Conservation (phyloP, 2,113 vertebrate genomes). For the Nesogale talazaci region DNA sequence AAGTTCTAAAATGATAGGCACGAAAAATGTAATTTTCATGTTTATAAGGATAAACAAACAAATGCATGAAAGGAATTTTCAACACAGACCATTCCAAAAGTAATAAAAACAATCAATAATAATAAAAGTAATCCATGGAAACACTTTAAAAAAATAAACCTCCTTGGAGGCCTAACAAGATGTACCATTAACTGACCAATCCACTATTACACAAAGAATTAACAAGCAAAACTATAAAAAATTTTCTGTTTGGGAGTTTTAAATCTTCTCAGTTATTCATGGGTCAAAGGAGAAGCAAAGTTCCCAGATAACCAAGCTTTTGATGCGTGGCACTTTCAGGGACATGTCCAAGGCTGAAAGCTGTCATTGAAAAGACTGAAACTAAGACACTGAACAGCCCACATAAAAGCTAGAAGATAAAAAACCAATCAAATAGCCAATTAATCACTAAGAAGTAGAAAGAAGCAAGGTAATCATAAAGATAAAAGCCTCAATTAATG, state of each 20-base stretch:
- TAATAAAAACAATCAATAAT: not conserved
- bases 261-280: not conserved
- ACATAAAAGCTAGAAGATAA: not conserved
- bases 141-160: too few relatives aligned
- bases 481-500: slow-evolving; percentile 42
- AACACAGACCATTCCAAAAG: not conserved
- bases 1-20: not conserved
- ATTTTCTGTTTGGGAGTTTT: not conserved
- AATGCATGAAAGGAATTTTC: not conserved
- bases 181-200: not conserved
- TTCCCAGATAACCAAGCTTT: not conserved
- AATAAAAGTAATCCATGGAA: not conserved
- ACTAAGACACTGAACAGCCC: not conserved
- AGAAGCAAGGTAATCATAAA: not conserved
- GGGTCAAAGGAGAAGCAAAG: slow-evolving; percentile 22
- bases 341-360: not conserved
- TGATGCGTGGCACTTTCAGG: not conserved
- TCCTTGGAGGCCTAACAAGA: not conserved
- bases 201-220: not conserved
- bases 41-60: not conserved
- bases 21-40: not conserved
- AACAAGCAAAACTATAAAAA: not conserved
- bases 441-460: not conserved
- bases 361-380: not conserved
- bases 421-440: not conserved